Conservation (phyloP, 1,140 invertebrate genomes). For the Penaeus japonicus region DNA sequence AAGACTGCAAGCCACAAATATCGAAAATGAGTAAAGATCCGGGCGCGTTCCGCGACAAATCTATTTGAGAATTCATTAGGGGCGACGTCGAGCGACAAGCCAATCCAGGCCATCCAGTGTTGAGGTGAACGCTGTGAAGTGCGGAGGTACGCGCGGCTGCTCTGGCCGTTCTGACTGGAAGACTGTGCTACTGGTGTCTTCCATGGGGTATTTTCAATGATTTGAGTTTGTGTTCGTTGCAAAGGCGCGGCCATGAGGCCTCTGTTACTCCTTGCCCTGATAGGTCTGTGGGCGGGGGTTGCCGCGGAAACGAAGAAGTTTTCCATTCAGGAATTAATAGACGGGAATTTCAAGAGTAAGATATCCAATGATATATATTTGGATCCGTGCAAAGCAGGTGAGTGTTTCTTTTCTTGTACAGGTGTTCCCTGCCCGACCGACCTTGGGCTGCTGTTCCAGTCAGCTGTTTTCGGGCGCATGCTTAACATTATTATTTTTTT, state of each 20-base stretch:
- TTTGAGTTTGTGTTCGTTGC: neutral
- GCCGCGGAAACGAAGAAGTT: neutral
- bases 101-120: neutral
- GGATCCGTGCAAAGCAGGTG: conserved; percentile 17
- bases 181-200: neutral
- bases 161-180: neutral
- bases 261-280: neutral
- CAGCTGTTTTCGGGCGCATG: neutral
- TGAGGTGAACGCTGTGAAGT: conserved; percentile 11
- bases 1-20: too few species aligned
- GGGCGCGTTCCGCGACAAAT: neutral
- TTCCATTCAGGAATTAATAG: conserved; percentile 3
- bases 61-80: conserved; percentile 22
- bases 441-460: neutral
- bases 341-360: neutral
- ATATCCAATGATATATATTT: conserved; percentile 17
- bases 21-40: too few species aligned
- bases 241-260: conserved; percentile 1
- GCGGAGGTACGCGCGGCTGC: neutral
- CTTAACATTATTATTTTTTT: too few species aligned
- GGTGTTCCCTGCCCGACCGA: neutral
- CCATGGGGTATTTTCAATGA: conserved; percentile 18
- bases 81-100: neutral
- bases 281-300: neutral
- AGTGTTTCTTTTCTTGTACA: neutral